Evolutionary conservation across 2,113 vertebrate species (phyloP).

Genomic region (Lepus timidus): DNA sequence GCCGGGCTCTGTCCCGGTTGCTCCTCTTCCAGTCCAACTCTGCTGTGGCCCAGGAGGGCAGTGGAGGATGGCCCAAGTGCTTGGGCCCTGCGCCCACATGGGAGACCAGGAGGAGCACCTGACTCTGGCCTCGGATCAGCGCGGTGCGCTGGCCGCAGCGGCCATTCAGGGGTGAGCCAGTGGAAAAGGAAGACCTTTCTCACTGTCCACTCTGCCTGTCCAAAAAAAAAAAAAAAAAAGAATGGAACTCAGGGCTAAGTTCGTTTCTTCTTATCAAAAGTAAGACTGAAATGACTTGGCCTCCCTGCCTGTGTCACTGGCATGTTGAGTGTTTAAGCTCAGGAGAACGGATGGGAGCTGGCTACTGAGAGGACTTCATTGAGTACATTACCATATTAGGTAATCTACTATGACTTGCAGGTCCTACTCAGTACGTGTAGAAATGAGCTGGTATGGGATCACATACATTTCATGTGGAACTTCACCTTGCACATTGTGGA

Average conservation of each 20-base stretch:
- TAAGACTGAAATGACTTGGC: constrained; percentile 9
- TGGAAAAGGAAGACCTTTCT: no score
- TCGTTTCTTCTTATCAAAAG: not conserved
- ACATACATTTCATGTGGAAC: not conserved
- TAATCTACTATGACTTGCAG: not conserved
- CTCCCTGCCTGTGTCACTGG: not conserved
- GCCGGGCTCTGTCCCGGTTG: no score
- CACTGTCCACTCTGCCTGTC: no score
- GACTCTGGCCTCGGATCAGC: no score
- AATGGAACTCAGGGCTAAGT: not conserved
- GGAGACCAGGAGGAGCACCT: no score
- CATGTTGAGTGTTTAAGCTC: not conserved
- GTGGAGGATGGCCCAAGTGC: no score
- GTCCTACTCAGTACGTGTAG: not conserved
- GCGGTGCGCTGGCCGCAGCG: no score
- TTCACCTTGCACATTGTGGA: constrained; percentile 8
- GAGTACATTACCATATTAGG: not conserved
- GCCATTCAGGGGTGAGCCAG: no score
- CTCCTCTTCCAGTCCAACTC: no score
- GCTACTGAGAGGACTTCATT: not conserved
- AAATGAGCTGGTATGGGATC: not conserved
- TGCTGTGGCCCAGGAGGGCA: no score
- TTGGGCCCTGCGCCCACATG: no score
- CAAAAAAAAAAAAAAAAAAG: no score
- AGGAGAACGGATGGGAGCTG: not conserved